Conservation (phyloP, 2,113 vertebrate genomes). For the Pseudopipra pipra region DNA sequence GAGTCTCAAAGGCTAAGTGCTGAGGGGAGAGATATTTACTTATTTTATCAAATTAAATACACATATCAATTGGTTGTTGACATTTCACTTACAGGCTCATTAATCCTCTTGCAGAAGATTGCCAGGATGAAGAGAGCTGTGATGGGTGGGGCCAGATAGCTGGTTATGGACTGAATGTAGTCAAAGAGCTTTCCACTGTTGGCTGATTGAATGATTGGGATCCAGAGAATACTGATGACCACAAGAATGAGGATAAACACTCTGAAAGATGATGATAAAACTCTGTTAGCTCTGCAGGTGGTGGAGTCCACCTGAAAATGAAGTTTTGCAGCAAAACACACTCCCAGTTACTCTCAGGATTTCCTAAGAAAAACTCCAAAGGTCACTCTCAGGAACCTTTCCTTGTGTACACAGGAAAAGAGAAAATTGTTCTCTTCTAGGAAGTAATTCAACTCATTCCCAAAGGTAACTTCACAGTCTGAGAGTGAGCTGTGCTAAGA, state of each 20-base stretch:
- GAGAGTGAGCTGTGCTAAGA: not conserved
- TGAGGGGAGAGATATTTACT: not conserved
- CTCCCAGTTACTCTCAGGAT: not conserved
- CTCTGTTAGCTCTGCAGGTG: not conserved
- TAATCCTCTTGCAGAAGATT: constrained; percentile 91
- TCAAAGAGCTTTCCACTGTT: constrained; percentile 94
- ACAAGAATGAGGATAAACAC: constrained; percentile 87
- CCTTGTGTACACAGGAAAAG: not conserved
- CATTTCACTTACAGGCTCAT: constrained; percentile 83
- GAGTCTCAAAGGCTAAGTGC: not conserved
- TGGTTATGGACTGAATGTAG: constrained; percentile 92
- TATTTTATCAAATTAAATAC: not conserved
- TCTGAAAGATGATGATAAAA: constrained; percentile 67
- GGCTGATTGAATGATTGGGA: constrained; percentile 90
- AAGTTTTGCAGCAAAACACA: not conserved
- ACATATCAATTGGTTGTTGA: not conserved
- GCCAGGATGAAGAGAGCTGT: constrained; percentile 91
- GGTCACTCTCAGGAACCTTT: not conserved
- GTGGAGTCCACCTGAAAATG: not conserved
- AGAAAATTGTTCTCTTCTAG: not conserved
- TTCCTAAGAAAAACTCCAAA: not conserved
- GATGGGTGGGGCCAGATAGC: constrained; percentile 90
- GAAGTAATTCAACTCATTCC: not conserved
- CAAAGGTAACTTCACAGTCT: not conserved
- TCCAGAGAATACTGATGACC: constrained; percentile 89